phyloP scores from a whole-genome alignment of 2,888 invertebrate genomes.

The Anthophora plumipes region DNA sequence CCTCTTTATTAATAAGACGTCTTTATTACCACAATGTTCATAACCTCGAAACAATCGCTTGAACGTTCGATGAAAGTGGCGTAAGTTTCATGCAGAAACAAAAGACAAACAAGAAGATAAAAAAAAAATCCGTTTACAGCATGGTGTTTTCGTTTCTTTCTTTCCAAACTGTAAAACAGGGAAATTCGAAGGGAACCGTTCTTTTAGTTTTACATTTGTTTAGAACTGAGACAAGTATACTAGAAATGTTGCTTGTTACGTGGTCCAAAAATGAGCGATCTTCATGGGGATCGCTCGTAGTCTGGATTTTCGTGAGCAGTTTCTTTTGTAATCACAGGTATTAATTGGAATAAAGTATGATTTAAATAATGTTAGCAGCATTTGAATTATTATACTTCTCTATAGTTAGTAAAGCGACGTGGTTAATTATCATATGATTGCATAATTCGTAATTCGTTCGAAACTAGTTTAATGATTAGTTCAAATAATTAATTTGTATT shows the following conservation, averaged over 20 bases:
- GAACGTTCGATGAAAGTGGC: constrained; percentile 69
- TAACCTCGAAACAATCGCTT: constrained; percentile 54
- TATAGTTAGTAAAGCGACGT: not conserved
- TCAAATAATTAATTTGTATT: not conserved
- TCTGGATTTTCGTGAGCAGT: constrained; percentile 46
- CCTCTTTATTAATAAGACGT: constrained; percentile 48
- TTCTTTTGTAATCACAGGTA: not conserved
- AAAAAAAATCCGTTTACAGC: constrained; percentile 4
- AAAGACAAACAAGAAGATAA: constrained; percentile 15
- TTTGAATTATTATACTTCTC: not conserved
- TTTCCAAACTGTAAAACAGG: constrained; percentile 38
- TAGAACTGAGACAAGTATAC: constrained; percentile 38
- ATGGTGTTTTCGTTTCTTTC: constrained; percentile 37
- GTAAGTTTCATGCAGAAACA: constrained; percentile 43
- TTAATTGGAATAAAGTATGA: not conserved
- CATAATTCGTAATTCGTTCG: no score
- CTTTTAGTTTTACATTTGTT: constrained; percentile 38
- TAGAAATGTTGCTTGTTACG: constrained; percentile 48
- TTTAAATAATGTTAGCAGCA: not conserved
- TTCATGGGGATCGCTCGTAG: constrained; percentile 3
- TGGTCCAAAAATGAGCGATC: constrained; percentile 52
- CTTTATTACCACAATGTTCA: constrained; percentile 50
- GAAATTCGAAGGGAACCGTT: constrained; percentile 31
- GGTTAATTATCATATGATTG: not conserved
- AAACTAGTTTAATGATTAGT: not conserved